Evolutionary conservation across 2,113 vertebrate genomes (phyloP).

Genomic region (Epinephelus cyanopodus): DNA sequence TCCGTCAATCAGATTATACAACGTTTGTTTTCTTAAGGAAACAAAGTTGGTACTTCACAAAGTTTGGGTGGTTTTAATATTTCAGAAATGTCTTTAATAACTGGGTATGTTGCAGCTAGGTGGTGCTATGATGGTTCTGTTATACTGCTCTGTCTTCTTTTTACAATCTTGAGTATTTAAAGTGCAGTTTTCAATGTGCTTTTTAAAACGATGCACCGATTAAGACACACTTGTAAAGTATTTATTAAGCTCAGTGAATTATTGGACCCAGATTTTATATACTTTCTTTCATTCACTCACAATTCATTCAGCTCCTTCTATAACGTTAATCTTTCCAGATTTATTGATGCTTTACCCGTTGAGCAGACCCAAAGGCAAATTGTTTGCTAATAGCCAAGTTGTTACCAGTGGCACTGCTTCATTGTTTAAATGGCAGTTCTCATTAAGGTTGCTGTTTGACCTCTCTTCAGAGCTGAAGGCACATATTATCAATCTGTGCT

Average conservation of each 20-base stretch:
- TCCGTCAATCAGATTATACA: neutral
- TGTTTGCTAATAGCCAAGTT: neutral
- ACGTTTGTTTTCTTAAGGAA: neutral
- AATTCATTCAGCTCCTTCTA: neutral
- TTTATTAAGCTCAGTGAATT: neutral
- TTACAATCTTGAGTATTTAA: neutral
- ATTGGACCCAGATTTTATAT: neutral
- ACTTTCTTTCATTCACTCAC: neutral
- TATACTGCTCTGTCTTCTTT: neutral
- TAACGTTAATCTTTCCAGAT: neutral
- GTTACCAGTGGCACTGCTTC: constrained; percentile 2
- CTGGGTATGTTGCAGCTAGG: constrained; percentile 66
- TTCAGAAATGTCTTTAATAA: constrained; percentile 14
- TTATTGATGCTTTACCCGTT: neutral
- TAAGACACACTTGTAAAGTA: neutral
- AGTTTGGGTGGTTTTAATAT: constrained; percentile 30
- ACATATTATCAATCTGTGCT: constrained; percentile 54
- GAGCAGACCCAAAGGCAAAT: neutral
- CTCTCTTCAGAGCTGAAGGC: constrained; percentile 52
- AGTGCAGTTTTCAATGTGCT: neutral
- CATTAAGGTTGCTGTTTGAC: constrained; percentile 58
- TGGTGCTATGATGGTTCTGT: constrained; percentile 67
- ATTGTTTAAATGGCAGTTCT: constrained; percentile 58
- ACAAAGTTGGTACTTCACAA: neutral
- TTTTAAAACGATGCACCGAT: neutral